phyloP scores from a whole-genome alignment of 2,888 invertebrate genomes.

The Agriotes lineatus region DNA sequence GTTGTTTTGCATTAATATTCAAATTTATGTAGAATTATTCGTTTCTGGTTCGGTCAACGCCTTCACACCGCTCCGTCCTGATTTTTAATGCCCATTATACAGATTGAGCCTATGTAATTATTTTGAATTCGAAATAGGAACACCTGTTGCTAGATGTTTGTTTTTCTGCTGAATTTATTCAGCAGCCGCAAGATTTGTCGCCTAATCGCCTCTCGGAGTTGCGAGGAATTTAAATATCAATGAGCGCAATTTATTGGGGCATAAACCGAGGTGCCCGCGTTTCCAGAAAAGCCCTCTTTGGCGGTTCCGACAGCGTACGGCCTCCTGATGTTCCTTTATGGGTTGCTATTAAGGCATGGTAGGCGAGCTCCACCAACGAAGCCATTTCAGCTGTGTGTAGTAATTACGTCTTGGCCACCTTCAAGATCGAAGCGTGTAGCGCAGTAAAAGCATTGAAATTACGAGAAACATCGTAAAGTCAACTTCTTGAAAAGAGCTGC shows the following conservation, averaged over 20 bases:
- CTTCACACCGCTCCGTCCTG: constrained; percentile 51
- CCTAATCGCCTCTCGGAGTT: constrained; percentile 9
- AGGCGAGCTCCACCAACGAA: not conserved
- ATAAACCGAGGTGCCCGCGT: not conserved
- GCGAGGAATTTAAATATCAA: constrained; percentile 7
- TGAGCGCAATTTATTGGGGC: constrained; percentile 9
- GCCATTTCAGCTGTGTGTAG: too few relatives aligned
- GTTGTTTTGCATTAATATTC: constrained; percentile 54
- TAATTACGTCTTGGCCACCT: too few relatives aligned
- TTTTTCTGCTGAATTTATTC: constrained; percentile 23
- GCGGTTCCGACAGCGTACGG: not conserved
- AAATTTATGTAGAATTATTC: constrained; percentile 59
- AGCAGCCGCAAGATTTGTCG: constrained; percentile 11
- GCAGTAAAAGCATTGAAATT: too few relatives aligned
- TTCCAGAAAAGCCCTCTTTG: not conserved
- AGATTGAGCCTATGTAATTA: constrained; percentile 52
- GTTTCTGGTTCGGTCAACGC: constrained; percentile 56
- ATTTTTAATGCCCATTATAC: constrained; percentile 55
- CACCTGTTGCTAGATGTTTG: constrained; percentile 43
- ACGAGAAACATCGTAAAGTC: too few relatives aligned
- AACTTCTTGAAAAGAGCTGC: too few relatives aligned
- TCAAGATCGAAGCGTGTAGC: not conserved
- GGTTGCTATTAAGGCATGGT: not conserved
- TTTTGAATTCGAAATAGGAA: constrained; percentile 44
- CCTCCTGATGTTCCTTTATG: constrained; percentile 2